Percentiles rank a stretch among this genome's conserved stretches.
phyloP scores from a whole-genome alignment of 2,113 vertebrate species.

The Narcine bancroftii region DNA sequence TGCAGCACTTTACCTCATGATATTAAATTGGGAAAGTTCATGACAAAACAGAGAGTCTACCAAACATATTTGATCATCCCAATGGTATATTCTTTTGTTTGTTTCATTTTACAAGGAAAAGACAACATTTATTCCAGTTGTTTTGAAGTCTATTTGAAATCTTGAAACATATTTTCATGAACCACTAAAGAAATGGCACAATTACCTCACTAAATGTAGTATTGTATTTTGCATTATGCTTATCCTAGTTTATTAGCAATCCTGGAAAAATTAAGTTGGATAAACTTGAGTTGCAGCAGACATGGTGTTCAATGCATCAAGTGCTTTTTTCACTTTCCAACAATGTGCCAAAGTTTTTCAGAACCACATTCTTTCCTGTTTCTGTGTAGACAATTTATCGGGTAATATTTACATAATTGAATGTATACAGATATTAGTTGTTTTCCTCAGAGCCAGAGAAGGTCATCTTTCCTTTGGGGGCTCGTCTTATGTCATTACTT shows the following conservation, averaged over 20 bases:
- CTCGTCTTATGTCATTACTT: too few relatives aligned
- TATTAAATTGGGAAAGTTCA: background rate
- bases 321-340: background rate
- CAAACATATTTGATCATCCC: background rate
- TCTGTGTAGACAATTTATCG: too few relatives aligned
- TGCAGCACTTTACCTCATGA: background rate
- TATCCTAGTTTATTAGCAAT: background rate
- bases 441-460: too few relatives aligned
- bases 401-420: too few relatives aligned
- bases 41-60: background rate
- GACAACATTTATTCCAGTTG: background rate
- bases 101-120: background rate
- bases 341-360: background rate
- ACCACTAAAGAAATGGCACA: background rate
- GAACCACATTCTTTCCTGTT: background rate
- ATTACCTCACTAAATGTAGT: background rate
- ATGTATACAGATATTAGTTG: too few relatives aligned
- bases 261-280: background rate
- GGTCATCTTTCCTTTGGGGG: too few relatives aligned
- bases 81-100: background rate
- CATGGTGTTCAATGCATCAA: background rate
- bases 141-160: background rate
- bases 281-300: background rate
- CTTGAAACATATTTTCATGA: background rate
- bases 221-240: background rate